A percentile compares a stretch with the other conserved stretches of the same genome.
phyloP scores from a whole-genome alignment of 2,888 invertebrate genomes.

The Augiades crinisus region DNA sequence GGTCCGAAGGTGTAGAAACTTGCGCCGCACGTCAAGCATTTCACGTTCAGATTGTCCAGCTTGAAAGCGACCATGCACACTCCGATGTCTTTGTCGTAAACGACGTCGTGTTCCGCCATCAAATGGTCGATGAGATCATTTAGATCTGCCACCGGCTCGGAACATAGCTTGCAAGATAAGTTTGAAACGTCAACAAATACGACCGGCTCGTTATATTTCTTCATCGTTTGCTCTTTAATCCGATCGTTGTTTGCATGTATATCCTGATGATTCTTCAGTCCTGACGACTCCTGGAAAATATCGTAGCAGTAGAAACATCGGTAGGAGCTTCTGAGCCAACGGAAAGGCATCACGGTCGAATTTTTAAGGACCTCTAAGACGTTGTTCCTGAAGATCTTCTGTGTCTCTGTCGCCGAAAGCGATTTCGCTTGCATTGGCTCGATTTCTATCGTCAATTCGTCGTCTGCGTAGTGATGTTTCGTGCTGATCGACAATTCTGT shows the following conservation, averaged over 20 bases:
- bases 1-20: slow-evolving; percentile 69
- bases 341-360: slow-evolving; percentile 67
- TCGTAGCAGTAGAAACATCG: slow-evolving; percentile 75
- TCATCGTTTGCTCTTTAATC: slow-evolving; percentile 60
- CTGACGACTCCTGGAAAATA: slow-evolving; percentile 65
- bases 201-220: slow-evolving; percentile 67
- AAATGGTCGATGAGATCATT: slow-evolving; percentile 67
- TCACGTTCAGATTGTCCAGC: slow-evolving; percentile 58
- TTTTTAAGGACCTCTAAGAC: slow-evolving; percentile 60
- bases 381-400: slow-evolving; percentile 61
- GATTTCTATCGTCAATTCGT: slow-evolving; percentile 1
- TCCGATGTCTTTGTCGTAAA: slow-evolving; percentile 66
- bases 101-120: slow-evolving; percentile 49
- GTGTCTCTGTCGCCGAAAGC: slow-evolving; percentile 53
- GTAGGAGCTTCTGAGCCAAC: slow-evolving; percentile 72
- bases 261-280: slow-evolving; percentile 59
- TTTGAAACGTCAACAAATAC: slow-evolving; percentile 65
- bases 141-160: slow-evolving; percentile 51
- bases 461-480: not conserved
- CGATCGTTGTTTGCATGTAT: slow-evolving; percentile 51
- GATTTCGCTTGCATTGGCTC: slow-evolving; percentile 5
- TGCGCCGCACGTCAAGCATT: slow-evolving; percentile 60
- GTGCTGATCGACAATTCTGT: not conserved
- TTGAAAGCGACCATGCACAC: slow-evolving; percentile 68
- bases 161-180: slow-evolving; percentile 58